A percentile compares a stretch with the other conserved stretches of the same genome.
Evolutionary conservation across 2,113 vertebrate genomes (phyloP).

Genomic region (Podocnemis expansa): DNA sequence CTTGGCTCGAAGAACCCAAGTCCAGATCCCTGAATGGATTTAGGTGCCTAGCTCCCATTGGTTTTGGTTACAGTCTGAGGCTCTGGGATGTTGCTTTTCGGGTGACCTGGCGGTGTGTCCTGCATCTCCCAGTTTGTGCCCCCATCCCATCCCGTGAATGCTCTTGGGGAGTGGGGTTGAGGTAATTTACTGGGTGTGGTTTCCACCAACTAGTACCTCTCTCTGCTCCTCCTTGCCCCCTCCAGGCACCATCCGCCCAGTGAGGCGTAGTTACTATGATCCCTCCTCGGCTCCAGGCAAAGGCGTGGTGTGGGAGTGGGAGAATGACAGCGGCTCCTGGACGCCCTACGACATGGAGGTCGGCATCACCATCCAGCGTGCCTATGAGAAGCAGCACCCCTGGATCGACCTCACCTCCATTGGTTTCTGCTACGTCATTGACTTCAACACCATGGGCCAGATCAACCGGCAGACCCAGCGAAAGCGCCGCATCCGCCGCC

Average conservation of each 20-base stretch:
- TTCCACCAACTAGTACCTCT: not conserved
- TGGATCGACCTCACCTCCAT: slow-evolving; percentile 82
- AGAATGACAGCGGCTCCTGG: slow-evolving; percentile 81
- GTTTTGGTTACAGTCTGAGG: not conserved
- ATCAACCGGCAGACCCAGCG: slow-evolving; percentile 84
- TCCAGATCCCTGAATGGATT: not conserved
- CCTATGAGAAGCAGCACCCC: slow-evolving; percentile 81
- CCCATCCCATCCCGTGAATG: not conserved
- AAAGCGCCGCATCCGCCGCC: slow-evolving; percentile 86
- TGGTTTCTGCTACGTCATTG: slow-evolving; percentile 82
- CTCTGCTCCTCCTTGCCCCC: not conserved
- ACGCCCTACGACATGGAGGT: slow-evolving; percentile 83
- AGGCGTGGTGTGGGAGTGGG: slow-evolving; percentile 85
- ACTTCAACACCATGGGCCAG: slow-evolving; percentile 84
- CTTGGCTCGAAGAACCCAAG: not conserved
- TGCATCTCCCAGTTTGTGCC: not conserved
- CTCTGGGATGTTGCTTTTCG: too few species aligned
- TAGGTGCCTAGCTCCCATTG: not conserved
- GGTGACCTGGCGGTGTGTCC: too few species aligned
- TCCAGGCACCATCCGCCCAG: slow-evolving; percentile 81
- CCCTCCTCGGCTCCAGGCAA: slow-evolving; percentile 77
- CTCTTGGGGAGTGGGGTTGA: not conserved
- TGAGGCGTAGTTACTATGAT: slow-evolving; percentile 81
- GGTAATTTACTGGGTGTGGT: not conserved
- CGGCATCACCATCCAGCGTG: slow-evolving; percentile 81